phyloP scores from a whole-genome alignment of 2,113 vertebrate species.

The Eulacestoma nigropectus region DNA sequence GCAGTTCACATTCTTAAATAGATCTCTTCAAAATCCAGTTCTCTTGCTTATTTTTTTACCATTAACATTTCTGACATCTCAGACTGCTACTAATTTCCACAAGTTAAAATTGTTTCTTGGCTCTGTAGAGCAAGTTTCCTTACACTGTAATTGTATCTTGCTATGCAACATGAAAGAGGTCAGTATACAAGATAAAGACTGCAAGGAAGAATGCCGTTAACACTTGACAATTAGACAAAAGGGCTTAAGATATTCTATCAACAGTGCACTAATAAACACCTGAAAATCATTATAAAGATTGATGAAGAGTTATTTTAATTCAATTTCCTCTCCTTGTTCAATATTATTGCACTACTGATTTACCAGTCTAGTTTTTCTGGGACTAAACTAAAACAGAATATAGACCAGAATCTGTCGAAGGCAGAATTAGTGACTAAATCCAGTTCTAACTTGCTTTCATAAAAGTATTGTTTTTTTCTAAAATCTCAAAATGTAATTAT shows the following conservation, averaged over 20 bases:
- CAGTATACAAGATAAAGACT: background rate
- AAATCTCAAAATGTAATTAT: background rate
- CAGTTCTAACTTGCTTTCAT: background rate
- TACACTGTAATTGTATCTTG: background rate
- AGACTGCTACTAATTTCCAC: background rate
- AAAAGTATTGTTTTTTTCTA: background rate
- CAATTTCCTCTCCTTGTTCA: background rate
- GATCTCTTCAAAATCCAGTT: background rate
- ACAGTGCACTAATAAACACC: background rate
- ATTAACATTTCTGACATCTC: background rate
- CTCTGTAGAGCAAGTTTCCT: background rate
- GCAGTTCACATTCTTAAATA: background rate
- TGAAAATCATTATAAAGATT: background rate
- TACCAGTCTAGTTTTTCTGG: background rate
- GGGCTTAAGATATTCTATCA: background rate
- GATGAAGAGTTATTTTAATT: background rate
- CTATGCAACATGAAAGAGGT: background rate
- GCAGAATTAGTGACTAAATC: background rate
- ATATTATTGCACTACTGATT: background rate
- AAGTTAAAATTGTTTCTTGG: background rate
- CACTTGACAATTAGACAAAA: background rate
- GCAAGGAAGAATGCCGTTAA: background rate
- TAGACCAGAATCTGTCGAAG: background rate
- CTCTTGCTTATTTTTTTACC: background rate
- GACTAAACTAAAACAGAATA: background rate